These are phyloP conservation scores for Rhopalosiphum maidis DNA, from an alignment of 1,140 invertebrate species.

Conservation along the genomic window DNA sequence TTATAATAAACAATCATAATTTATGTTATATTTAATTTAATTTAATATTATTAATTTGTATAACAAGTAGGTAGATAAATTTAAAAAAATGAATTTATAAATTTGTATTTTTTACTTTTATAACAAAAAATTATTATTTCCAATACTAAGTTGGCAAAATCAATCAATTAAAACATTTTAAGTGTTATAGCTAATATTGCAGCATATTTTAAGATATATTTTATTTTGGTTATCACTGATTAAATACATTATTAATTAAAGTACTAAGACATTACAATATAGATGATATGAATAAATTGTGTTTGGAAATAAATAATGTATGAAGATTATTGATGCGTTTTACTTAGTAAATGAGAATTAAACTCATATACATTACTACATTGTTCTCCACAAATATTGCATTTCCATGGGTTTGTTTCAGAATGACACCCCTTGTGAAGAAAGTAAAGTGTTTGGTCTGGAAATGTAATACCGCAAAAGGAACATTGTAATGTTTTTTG, in stretches of 20 bases:
- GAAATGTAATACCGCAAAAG: slow-evolving; percentile 93
- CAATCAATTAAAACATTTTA: background rate
- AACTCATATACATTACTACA: slow-evolving; percentile 95
- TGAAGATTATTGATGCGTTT: slow-evolving; percentile 79
- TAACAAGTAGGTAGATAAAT: background rate
- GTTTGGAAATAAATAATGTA: background rate
- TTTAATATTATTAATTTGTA: background rate
- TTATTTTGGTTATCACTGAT: background rate
- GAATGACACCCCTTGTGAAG: slow-evolving; percentile 97
- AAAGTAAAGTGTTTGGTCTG: slow-evolving; percentile 94
- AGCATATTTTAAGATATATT: background rate
- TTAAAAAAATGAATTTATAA: background rate
- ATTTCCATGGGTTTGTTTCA: slow-evolving; percentile 96
- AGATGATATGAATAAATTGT: background rate
- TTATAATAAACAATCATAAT: background rate
- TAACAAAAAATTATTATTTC: background rate
- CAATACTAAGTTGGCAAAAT: background rate
- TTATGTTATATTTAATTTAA: background rate
- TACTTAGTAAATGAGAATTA: slow-evolving; percentile 93
- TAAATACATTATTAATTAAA: background rate
- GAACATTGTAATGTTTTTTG: slow-evolving; percentile 71
- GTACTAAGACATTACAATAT: background rate
- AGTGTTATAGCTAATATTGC: background rate
- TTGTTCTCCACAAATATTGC: slow-evolving; percentile 94
- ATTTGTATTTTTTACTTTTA: background rate